phyloP scores from a whole-genome alignment of 2,888 invertebrate genomes.

The Lasioglossum lativentre region DNA sequence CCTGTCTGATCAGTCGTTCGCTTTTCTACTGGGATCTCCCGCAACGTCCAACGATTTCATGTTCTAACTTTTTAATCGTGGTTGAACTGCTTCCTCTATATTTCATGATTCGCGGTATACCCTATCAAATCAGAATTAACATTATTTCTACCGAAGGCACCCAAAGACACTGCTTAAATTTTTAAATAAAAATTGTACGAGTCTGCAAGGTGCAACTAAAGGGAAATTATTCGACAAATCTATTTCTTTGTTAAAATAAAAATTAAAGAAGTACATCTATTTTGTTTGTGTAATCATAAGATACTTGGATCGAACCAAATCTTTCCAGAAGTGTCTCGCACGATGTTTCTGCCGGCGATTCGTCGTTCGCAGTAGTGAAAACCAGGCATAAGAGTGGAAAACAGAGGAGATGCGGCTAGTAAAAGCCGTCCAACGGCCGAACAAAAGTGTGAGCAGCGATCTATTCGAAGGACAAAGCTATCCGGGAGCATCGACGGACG shows the following conservation, averaged over 20 bases:
- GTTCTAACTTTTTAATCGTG: background rate
- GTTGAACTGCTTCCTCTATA: background rate
- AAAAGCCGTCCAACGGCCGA: background rate
- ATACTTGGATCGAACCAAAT: background rate
- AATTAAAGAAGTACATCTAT: too few species aligned
- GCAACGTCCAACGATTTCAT: background rate
- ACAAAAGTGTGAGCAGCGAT: background rate
- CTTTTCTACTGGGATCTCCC: background rate
- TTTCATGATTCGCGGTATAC: background rate
- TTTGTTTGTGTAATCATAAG: too few species aligned
- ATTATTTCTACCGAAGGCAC: too few species aligned
- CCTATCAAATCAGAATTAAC: background rate
- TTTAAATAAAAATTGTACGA: too few species aligned
- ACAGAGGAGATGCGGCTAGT: background rate
- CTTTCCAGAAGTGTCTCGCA: background rate
- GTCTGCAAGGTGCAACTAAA: too few species aligned
- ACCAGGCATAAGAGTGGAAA: background rate
- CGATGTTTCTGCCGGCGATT: too few species aligned
- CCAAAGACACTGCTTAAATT: background rate
- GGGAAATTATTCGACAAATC: too few species aligned
- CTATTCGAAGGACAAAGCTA: conserved; percentile 34
- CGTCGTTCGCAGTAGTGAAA: background rate
- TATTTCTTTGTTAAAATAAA: too few species aligned
- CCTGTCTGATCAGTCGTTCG: background rate
- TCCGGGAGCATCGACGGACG: conserved; percentile 16